A percentile compares a stretch with the other conserved stretches of the same genome.
Evolutionary conservation across 2,888 invertebrate genomes (phyloP).

Genomic region (Hedya salicella): DNA sequence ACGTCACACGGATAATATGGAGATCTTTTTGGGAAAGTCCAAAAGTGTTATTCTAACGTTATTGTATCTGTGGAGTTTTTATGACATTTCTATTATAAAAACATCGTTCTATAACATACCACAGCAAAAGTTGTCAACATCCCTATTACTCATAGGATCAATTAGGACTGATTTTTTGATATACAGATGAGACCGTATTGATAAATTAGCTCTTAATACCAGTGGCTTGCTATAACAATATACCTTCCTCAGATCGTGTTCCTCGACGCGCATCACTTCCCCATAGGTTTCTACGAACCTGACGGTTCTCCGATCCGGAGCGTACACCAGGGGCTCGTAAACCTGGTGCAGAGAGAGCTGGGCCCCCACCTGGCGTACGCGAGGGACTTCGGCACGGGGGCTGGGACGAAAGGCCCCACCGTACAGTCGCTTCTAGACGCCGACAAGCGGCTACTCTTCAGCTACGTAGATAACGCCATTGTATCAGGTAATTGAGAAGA

Average conservation of each 20-base stretch:
- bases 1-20: no score
- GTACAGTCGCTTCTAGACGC: conserved; percentile 76
- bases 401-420: conserved; percentile 74
- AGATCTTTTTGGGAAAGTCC: no score
- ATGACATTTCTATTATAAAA: no score
- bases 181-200: no score
- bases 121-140: no score
- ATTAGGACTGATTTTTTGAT: no score
- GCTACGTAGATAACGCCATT: conserved; percentile 82
- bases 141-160: no score
- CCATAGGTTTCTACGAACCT: conserved; percentile 85
- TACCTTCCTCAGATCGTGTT: conserved; percentile 84
- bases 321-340: conserved; percentile 84
- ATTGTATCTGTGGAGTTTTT: no score
- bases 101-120: no score
- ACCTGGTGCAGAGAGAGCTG: conserved; percentile 83
- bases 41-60: no score
- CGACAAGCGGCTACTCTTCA: conserved; percentile 80
- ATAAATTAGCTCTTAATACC: no score
- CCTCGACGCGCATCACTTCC: conserved; percentile 93
- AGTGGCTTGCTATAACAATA: no score
- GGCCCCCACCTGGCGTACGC: conserved; percentile 82
- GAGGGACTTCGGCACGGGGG: conserved; percentile 68
- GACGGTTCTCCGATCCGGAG: conserved; percentile 73
- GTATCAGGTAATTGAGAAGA: conserved; percentile 65